phyloP scores from a whole-genome alignment of 1,140 invertebrate species.

The Zaprionus taronus region DNA sequence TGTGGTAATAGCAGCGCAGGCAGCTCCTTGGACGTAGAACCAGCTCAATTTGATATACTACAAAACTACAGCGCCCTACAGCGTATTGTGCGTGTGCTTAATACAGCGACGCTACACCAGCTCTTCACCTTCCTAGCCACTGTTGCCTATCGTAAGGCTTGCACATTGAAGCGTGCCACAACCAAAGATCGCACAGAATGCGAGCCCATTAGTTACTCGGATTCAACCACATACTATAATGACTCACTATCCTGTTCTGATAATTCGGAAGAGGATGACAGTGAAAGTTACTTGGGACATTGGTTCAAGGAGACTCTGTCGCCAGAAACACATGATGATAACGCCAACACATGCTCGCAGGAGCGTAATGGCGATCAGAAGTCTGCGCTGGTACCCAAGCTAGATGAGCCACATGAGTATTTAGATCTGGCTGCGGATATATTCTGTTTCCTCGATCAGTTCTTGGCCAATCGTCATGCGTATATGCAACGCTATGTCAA shows the following conservation, averaged over 20 bases:
- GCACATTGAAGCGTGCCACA: slow-evolving; percentile 90
- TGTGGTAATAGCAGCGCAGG: slow-evolving; percentile 84
- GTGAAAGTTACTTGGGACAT: slow-evolving; percentile 94
- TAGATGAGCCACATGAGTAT: slow-evolving; percentile 93
- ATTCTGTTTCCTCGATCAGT: slow-evolving; percentile 81
- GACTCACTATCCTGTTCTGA: slow-evolving; percentile 95
- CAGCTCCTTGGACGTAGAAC: slow-evolving; percentile 76
- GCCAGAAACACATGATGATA: slow-evolving; percentile 89
- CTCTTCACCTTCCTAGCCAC: slow-evolving; percentile 94
- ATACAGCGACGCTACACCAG: slow-evolving; percentile 88
- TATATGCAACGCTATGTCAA: slow-evolving; percentile 87
- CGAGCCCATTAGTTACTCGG: slow-evolving; percentile 92
- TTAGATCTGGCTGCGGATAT: slow-evolving; percentile 78
- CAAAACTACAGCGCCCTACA: slow-evolving; percentile 85
- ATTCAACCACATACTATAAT: slow-evolving; percentile 96
- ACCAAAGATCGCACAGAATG: slow-evolving; percentile 91
- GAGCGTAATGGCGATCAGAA: slow-evolving; percentile 84
- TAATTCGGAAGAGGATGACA: slow-evolving; percentile 93
- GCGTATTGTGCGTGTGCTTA: slow-evolving; percentile 84
- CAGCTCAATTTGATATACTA: slow-evolving; percentile 84
- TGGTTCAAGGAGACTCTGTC: slow-evolving; percentile 97
- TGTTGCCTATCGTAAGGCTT: slow-evolving; percentile 95
- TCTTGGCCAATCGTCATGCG: slow-evolving; percentile 78
- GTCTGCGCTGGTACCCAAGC: slow-evolving; percentile 91
- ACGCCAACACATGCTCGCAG: slow-evolving; percentile 83